A percentile compares a stretch with the other conserved stretches of the same genome.
These are phyloP conservation scores for Mamestra brassicae DNA, from an alignment of 2,888 invertebrate species.

Conservation along the genomic window DNA sequence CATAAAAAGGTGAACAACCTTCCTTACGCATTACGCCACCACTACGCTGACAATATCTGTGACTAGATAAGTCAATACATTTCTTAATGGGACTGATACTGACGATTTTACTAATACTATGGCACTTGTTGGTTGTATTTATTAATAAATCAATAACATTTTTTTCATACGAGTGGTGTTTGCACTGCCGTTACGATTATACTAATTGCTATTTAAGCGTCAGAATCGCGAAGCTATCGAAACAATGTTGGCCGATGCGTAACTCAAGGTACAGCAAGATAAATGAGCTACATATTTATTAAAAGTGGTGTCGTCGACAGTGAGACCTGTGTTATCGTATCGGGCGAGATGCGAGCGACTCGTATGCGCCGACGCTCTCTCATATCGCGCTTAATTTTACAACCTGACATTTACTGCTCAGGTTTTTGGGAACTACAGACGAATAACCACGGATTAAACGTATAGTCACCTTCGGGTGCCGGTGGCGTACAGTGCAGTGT, in stretches of 20 bases:
- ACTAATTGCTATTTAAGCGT: conserved; percentile 65
- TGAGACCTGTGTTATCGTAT: conserved; percentile 87
- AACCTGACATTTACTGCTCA: conserved; percentile 85
- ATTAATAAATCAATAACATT: conserved; percentile 5
- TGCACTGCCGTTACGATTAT: conserved; percentile 54
- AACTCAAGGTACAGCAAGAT: conserved; percentile 82
- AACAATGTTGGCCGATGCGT: conserved; percentile 77
- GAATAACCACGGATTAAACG: conserved; percentile 82
- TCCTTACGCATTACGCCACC: conserved; percentile 43
- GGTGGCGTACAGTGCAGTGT: conserved; percentile 77
- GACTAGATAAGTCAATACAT: conserved; percentile 54
- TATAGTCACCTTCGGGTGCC: conserved; percentile 78
- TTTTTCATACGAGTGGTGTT: conserved; percentile 17
- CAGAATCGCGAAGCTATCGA: conserved; percentile 65
- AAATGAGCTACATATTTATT: conserved; percentile 86
- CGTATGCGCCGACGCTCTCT: conserved; percentile 80
- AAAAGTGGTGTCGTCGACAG: conserved; percentile 83
- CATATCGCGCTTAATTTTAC: conserved; percentile 84
- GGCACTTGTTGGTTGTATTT: not conserved
- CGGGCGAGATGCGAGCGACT: conserved; percentile 84
- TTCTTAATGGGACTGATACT: conserved; percentile 43
- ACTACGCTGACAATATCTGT: conserved; percentile 47
- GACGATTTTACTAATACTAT: conserved; percentile 17
- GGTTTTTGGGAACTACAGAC: conserved; percentile 86
- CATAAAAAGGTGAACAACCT: conserved; percentile 71